Evolutionary conservation across 2,797 vertebrate genomes (phyloP), one percentile per base, ranked within the genome.

Genomic region (Muraenolepis orangiensis): DNA sequence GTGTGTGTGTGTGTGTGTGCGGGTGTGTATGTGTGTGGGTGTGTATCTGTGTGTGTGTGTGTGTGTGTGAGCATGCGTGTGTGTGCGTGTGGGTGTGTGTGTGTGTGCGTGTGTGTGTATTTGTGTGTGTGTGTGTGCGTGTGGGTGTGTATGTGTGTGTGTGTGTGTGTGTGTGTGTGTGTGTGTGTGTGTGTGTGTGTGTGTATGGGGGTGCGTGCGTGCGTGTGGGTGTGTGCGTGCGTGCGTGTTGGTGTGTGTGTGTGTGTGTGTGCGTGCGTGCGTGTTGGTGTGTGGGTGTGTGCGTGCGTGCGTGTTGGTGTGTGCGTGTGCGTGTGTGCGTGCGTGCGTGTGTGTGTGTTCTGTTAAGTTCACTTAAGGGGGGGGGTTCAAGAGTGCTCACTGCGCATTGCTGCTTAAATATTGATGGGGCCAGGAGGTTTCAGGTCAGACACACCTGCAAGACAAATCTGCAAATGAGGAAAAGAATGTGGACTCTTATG

Each of bases 21-120:
- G 40, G 13, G 40, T 42, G 13, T 42, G 13, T 76, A 81, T 29
- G 40, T n/a, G n/a, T n/a, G n/a, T n/a, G n/a, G n/a, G n/a, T n/a
- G n/a, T n/a, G n/a, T n/a, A n/a, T 36, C 11, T 34, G 70, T 75
- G 16, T 71, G 40, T 76, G 29, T 72, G 61, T 46, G 46, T 34
- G 30, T 69, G 34, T 36, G 61, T 74, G 76, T 69, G 68, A n/a
- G n/a, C n/a, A n/a, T 71, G 67, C 8, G 1, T 36, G 46, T 26
- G 71, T 70, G 40, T 31, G 3, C 26, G 1, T 40, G 29, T 70
- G 46, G n/a, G n/a, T 69, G 68, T 71, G 67, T 11, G 1, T 36
- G 46, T 26, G 71, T 70, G 40, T 31, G 3, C 26, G 1, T 40
- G 29, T 70, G 46, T 61, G 71, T 31, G 71, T 34, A 23, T 18